Conservation (phyloP, 2,113 vertebrate genomes). For the Pterocles gutturalis region DNA sequence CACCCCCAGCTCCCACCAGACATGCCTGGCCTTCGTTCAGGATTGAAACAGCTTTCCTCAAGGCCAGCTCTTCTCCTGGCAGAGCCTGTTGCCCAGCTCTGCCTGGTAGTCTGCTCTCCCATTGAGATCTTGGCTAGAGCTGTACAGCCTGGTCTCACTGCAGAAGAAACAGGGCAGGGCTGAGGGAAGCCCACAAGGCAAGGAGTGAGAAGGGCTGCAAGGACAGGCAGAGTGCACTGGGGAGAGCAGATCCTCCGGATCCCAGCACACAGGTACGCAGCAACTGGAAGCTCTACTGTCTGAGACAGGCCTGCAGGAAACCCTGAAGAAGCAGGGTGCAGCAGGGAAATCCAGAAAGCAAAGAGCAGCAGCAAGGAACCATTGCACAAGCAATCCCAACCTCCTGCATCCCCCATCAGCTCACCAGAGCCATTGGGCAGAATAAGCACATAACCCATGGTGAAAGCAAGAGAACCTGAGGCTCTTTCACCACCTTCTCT, state of each 20-base stretch:
- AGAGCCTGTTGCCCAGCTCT: neutral
- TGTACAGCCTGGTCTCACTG: neutral
- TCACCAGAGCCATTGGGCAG: neutral
- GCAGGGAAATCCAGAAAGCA: neutral
- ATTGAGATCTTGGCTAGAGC: neutral
- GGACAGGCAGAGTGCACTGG: neutral
- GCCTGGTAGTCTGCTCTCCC: neutral
- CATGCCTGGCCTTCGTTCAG: neutral
- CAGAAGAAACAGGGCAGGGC: neutral
- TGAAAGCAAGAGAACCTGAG: neutral
- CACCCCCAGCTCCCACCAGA: neutral
- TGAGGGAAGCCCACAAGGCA: neutral
- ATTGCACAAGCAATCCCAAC: neutral
- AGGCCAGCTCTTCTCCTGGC: neutral
- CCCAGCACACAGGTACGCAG: neutral
- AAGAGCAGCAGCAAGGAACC: neutral
- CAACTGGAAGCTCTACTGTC: neutral
- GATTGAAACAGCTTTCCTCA: neutral
- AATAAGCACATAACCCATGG: neutral
- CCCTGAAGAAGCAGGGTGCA: neutral
- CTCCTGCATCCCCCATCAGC: neutral
- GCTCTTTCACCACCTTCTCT: neutral
- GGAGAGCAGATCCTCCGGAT: neutral
- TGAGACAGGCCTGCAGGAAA: neutral
- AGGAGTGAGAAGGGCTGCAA: neutral